These are phyloP conservation scores for Brachyptera risi DNA, from an alignment of 2,888 invertebrate species.

Conservation along the genomic window DNA sequence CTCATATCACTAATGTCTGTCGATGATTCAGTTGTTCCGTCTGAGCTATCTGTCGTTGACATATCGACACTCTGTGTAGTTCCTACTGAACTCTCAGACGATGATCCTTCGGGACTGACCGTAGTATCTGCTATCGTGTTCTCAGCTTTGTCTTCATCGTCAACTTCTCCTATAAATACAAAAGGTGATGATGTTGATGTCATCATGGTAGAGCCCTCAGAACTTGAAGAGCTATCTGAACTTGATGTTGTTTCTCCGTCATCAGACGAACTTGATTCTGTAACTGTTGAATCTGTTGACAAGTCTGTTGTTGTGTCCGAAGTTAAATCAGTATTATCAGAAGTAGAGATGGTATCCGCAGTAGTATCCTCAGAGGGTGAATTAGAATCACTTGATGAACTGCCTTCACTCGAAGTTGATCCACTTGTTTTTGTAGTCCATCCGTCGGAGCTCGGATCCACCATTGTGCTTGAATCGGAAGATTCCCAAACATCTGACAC, in stretches of 20 bases:
- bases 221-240: neutral
- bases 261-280: neutral
- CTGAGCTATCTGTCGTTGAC: slow-evolving; percentile 4
- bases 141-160: too few relatives aligned
- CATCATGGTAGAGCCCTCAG: neutral
- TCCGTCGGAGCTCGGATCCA: slow-evolving; percentile 3
- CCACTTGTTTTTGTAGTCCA: slow-evolving; percentile 28
- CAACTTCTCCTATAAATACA: too few relatives aligned
- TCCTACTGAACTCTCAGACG: neutral
- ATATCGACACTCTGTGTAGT: neutral
- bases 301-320: too few relatives aligned
- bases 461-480: slow-evolving; percentile 1
- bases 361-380: slow-evolving; percentile 19
- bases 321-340: too few relatives aligned
- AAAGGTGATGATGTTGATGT: neutral
- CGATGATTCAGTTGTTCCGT: slow-evolving; percentile 7
- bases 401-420: slow-evolving; percentile 20
- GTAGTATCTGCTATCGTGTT: too few relatives aligned
- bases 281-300: too few relatives aligned
- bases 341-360: neutral
- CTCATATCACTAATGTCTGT: neutral
- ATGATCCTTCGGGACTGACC: too few relatives aligned
- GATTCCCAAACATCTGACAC: neutral
- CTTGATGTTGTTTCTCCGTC: slow-evolving; percentile 30
- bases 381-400: slow-evolving; percentile 29